A percentile compares a stretch with the other conserved stretches of the same genome.
Conservation (phyloP, 2,888 invertebrate species). For the Drosophila siamana region DNA sequence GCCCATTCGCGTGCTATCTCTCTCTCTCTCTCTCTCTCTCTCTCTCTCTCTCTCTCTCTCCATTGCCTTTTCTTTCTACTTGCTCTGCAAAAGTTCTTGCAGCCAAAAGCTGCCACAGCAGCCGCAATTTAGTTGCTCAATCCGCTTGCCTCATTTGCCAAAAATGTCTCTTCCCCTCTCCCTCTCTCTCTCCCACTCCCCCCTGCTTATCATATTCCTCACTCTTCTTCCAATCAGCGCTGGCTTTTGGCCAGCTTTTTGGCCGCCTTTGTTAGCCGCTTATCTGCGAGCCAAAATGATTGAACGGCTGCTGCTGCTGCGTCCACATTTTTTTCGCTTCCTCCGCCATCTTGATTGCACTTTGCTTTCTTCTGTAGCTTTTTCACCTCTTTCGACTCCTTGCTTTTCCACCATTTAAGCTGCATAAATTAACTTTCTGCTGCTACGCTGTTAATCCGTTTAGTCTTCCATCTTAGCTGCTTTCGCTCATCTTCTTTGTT, state of each 20-base stretch:
- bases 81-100: neutral
- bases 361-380: neutral
- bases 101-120: neutral
- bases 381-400: neutral
- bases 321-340: neutral
- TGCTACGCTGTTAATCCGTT: too few relatives aligned
- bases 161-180: neutral
- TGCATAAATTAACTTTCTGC: too few relatives aligned
- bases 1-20: neutral
- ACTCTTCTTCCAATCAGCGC: neutral
- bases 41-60: neutral
- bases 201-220: too few relatives aligned
- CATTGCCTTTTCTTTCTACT: too few relatives aligned
- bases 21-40: neutral
- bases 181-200: neutral
- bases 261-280: slow-evolving; percentile 45
- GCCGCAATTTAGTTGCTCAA: neutral
- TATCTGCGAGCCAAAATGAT: slow-evolving; percentile 46
- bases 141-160: neutral
- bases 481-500: too few relatives aligned
- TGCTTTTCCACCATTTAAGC: too few relatives aligned
- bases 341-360: neutral
- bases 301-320: slow-evolving; percentile 51
- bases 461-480: too few relatives aligned
- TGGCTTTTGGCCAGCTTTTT: slow-evolving; percentile 38